Conservation (phyloP, 2,797 vertebrate genomes). For the Sebastes reedi region DNA sequence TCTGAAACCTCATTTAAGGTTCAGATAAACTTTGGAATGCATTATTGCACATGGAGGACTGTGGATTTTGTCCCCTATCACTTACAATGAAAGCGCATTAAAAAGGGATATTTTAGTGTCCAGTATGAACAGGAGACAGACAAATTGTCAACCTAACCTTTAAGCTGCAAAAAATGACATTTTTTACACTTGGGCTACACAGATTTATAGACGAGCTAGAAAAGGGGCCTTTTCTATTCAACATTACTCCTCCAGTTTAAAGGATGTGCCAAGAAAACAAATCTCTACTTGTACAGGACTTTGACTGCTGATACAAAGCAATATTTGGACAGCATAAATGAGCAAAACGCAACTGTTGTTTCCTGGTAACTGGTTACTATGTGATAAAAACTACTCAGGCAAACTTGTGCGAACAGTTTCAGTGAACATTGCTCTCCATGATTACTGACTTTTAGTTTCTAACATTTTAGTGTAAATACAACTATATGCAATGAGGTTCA, state of each 20-base stretch:
- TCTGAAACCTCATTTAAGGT: background rate
- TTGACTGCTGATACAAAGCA: background rate
- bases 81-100: background rate
- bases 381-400: background rate
- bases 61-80: too few species aligned
- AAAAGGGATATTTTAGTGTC: too few species aligned
- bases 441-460: background rate
- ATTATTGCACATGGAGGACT: background rate
- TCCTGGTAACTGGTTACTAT: slow-evolving; percentile 19
- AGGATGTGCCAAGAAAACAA: background rate
- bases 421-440: background rate
- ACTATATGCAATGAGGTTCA: background rate
- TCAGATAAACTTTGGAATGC: background rate
- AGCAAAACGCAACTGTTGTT: slow-evolving; percentile 1
- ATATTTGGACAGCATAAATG: background rate
- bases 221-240: background rate
- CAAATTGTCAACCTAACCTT: background rate
- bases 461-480: background rate
- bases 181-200: background rate
- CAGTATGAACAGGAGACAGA: too few species aligned
- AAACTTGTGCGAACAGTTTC: background rate
- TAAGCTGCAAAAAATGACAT: background rate
- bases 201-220: background rate
- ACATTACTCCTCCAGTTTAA: background rate
- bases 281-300: background rate